phyloP scores from a whole-genome alignment of 2,113 vertebrate species.

The Archocentrus centrarchus region DNA sequence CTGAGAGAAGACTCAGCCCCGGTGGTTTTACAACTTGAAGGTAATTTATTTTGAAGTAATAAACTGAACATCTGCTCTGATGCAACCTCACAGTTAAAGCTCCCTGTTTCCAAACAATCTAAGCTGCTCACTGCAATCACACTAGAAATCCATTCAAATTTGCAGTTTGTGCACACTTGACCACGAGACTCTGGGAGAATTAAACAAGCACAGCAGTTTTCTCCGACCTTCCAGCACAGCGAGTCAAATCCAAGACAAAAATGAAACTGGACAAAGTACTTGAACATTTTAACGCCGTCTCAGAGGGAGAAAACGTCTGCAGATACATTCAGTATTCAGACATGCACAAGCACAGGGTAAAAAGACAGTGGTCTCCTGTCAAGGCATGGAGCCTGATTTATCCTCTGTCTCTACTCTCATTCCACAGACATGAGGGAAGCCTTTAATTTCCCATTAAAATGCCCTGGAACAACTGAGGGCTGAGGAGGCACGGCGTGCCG shows the following conservation, averaged over 20 bases:
- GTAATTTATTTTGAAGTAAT: not conserved
- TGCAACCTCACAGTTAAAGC: too few relatives aligned
- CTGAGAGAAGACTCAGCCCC: not conserved
- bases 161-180: not conserved
- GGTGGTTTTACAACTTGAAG: not conserved
- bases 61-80: not conserved
- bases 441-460: constrained; percentile 80
- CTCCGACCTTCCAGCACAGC: not conserved
- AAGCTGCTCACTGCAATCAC: not conserved
- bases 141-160: not conserved
- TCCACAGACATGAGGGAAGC: constrained; percentile 61
- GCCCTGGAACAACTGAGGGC: constrained; percentile 67
- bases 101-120: not conserved
- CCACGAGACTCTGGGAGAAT: not conserved
- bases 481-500: constrained; percentile 22
- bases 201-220: not conserved
- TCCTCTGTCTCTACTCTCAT: constrained; percentile 49
- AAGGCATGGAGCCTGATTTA: constrained; percentile 70
- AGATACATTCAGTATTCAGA: not conserved
- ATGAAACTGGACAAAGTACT: not conserved
- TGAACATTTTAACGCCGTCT: not conserved
- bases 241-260: not conserved
- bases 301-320: not conserved
- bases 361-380: constrained; percentile 54
- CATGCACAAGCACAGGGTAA: not conserved